phyloP scores from a whole-genome alignment of 2,113 vertebrate species.

The Peucedramus taeniatus region DNA sequence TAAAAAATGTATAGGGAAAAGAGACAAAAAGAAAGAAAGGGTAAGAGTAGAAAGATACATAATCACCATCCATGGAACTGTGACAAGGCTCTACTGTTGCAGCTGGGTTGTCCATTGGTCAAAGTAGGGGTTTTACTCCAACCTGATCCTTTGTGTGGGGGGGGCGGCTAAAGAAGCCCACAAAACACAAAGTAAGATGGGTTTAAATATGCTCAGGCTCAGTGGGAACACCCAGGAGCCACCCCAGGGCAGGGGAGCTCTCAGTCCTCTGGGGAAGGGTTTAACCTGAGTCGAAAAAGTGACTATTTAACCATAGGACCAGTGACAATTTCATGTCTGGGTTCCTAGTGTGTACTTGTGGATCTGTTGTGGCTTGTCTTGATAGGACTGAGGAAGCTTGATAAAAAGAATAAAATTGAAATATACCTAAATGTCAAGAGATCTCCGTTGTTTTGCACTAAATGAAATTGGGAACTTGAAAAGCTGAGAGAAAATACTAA shows the following conservation, averaged over 20 bases:
- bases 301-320: neutral
- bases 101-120: neutral
- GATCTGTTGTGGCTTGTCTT: neutral
- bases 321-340: neutral
- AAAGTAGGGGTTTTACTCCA: neutral
- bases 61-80: neutral
- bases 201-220: neutral
- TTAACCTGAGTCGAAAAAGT: neutral
- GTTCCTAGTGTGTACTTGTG: neutral
- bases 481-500: neutral
- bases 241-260: accelerated
- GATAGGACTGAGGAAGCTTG: neutral
- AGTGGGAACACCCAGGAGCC: neutral
- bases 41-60: neutral
- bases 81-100: neutral
- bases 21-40: neutral
- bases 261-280: neutral
- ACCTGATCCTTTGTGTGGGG: neutral
- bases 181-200: neutral
- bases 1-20: neutral
- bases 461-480: neutral
- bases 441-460: neutral
- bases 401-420: neutral
- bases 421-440: neutral
- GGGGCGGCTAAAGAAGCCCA: neutral